phyloP scores from a whole-genome alignment of 2,113 vertebrate genomes.

The Microtus ochrogaster region DNA sequence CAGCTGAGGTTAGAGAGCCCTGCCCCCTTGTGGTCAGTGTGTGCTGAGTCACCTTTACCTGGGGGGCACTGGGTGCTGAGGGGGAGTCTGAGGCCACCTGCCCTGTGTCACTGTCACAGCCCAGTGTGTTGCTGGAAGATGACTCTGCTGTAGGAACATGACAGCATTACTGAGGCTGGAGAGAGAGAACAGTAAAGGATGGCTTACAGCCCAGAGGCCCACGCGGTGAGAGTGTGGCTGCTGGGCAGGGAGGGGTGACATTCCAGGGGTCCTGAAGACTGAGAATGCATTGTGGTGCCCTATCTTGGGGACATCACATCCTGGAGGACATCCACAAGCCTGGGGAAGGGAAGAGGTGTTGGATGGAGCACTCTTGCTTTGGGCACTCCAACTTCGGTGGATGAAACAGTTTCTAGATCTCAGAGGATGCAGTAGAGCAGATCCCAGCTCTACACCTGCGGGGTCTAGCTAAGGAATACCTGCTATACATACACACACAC shows the following conservation, averaged over 20 bases:
- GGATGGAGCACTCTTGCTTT: not conserved
- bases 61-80: constrained; percentile 73
- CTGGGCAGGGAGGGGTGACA: not conserved
- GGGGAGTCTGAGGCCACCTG: not conserved
- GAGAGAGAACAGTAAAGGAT: not conserved
- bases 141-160: constrained; percentile 75
- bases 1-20: not conserved
- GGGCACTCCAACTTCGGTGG: too few species aligned
- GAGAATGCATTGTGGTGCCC: not conserved
- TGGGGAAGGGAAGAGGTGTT: not conserved
- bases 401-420: not conserved
- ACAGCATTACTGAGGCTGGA: not conserved
- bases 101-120: constrained; percentile 58
- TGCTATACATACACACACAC: not conserved
- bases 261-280: not conserved
- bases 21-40: accelerated
- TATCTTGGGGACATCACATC: not conserved
- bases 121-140: constrained; percentile 62
- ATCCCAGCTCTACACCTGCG: not conserved
- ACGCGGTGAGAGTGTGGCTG: accelerated
- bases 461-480: not conserved
- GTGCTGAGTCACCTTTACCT: constrained; percentile 84
- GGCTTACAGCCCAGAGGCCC: not conserved
- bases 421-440: accelerated
- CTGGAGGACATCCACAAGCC: not conserved